Evolutionary conservation across 2,797 vertebrate species (phyloP).

Genomic region (Micrastur ruficollis): DNA sequence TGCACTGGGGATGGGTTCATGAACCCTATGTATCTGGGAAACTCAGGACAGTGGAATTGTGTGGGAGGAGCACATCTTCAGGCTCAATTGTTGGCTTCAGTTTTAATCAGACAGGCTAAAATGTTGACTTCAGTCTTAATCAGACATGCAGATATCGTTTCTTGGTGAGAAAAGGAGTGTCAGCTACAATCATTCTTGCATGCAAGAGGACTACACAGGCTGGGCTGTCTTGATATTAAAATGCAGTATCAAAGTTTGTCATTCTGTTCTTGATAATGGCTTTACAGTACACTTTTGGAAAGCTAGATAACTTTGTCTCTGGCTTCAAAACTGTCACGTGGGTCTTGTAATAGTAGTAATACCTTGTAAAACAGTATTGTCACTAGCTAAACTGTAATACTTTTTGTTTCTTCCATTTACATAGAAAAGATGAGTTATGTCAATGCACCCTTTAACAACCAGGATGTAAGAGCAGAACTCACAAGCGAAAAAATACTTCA

Average conservation of each 20-base stretch:
- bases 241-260: neutral
- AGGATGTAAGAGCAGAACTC: neutral
- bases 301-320: neutral
- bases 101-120: neutral
- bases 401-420: neutral
- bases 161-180: neutral
- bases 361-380: neutral
- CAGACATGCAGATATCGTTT: neutral
- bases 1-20: accelerated
- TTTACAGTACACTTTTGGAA: neutral
- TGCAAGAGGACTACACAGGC: neutral
- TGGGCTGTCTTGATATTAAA: neutral
- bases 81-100: neutral
- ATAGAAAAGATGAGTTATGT: neutral
- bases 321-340: neutral
- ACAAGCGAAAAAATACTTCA: neutral
- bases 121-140: neutral
- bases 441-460: neutral
- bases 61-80: neutral
- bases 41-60: neutral
- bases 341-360: neutral
- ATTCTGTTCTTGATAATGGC: neutral
- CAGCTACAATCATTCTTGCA: neutral
- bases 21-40: neutral
- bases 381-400: neutral